Evolutionary conservation across 1,140 invertebrate genomes (phyloP), one percentile per base, ranked within the genome.

Genomic region (Agraylea sexmaculata): DNA sequence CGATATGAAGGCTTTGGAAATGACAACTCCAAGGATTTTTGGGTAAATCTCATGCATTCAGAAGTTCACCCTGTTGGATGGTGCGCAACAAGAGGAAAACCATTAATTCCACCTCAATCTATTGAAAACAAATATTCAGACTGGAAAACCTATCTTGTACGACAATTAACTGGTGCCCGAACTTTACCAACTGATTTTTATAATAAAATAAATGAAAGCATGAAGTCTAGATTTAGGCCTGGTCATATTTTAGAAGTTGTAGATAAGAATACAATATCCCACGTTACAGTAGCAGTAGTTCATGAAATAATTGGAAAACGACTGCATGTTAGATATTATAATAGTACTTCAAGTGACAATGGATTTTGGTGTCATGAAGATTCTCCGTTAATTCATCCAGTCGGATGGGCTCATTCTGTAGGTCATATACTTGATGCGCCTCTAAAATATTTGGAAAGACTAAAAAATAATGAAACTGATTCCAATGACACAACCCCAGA

Each of bases 291-390:
- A 19, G 92, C 92, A 1, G 83, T 77, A 11, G 82, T 97, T 31
- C 75, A 82, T 34, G 85, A 89, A 59, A 86, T 94, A 44, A 76
- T 94, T 15, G 92, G 91, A 0, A 91, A 93, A 55, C 70, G 92
- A 28, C 69, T 96, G 16, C 84, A 91, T 51, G 73, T 96, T 0
- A 79, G 80, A 50, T 97, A 97, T 66, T 88, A 85, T 51, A 86
- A 92, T 50, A 79, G 81, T 34, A 66, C 75, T 6, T 71, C 77
- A 1, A 76, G 80, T 33, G 79, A 83, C 53, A 74, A 77, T 53
- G 87, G 83, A 5, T 96, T 96, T 62, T 97, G 91, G 91, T 95
- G 89, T 54, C 91, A 96, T 51, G 87, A 93, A 60, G 84, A 90
- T 55, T 94, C 90, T 0, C 83, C 88, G 0, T 68, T 96, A 4